Evolutionary conservation across 2,888 invertebrate species (phyloP).

Genomic region (Trichacis sp.): DNA sequence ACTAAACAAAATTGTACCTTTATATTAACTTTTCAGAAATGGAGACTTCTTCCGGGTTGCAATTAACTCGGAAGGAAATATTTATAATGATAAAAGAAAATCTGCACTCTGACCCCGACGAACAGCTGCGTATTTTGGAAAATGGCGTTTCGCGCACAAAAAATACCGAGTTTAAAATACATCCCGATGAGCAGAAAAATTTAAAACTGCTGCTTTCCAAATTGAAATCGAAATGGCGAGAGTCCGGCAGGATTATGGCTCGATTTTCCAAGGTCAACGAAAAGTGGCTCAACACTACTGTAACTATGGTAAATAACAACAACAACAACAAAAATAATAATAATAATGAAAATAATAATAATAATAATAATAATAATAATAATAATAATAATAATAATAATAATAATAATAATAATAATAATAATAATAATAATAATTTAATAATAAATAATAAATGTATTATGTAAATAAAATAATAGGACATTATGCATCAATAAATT

Average conservation of each 20-base stretch:
- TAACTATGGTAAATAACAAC: neutral
- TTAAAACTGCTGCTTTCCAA: neutral
- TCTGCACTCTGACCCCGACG: neutral
- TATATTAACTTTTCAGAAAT: too few species aligned
- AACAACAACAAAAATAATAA: too few species aligned
- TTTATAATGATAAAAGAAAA: neutral
- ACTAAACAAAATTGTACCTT: too few species aligned
- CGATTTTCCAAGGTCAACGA: conserved; percentile 1
- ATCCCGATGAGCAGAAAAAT: neutral
- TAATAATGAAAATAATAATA: too few species aligned
- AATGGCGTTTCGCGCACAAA: neutral
- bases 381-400: too few species aligned
- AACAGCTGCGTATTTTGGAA: neutral
- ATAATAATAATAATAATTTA: too few species aligned
- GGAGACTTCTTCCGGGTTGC: neutral
- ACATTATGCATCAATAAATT: too few species aligned
- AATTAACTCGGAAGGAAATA: neutral
- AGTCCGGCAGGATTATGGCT: neutral
- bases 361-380: too few species aligned
- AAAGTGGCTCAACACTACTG: neutral
- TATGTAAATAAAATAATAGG: too few species aligned
- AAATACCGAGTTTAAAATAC: neutral
- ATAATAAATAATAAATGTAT: too few species aligned
- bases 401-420: too few species aligned
- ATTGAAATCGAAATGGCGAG: neutral